Conservation (phyloP, 2,113 vertebrate species). For the Gallinago media region DNA sequence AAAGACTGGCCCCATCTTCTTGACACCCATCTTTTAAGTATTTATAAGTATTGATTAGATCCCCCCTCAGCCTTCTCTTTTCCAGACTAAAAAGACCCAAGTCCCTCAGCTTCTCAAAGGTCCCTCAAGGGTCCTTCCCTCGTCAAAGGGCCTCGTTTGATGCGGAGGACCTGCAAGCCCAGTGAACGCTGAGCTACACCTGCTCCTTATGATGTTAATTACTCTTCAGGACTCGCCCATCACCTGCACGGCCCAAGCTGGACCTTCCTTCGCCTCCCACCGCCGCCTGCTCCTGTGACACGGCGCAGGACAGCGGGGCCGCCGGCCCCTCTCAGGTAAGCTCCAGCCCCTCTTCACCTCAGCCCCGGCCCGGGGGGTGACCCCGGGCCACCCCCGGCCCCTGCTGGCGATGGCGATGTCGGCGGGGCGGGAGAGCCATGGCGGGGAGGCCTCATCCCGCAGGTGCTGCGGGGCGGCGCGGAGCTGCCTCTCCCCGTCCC, state of each 20-base stretch:
- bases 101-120: no score
- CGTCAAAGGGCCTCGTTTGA: no score
- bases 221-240: rapidly evolving
- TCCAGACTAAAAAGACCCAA: no score
- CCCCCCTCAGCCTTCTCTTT: no score
- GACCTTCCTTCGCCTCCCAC: no score
- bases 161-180: not conserved
- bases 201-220: rapidly evolving
- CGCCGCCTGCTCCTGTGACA: rapidly evolving
- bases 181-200: not conserved
- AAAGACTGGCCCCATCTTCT: no score
- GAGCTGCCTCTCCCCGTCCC: no score
- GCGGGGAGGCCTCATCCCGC: rapidly evolving
- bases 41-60: no score
- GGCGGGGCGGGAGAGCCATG: not conserved
- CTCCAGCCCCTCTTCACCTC: rapidly evolving
- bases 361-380: rapidly evolving
- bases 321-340: rapidly evolving
- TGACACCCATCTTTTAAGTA: no score
- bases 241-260: rapidly evolving
- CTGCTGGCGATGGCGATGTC: not conserved
- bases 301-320: rapidly evolving
- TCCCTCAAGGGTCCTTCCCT: no score
- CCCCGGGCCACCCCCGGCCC: rapidly evolving
- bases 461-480: not conserved